A percentile compares a stretch with the other conserved stretches of the same genome.
phyloP scores from a whole-genome alignment of 2,888 invertebrate species.

The Emesis russula region DNA sequence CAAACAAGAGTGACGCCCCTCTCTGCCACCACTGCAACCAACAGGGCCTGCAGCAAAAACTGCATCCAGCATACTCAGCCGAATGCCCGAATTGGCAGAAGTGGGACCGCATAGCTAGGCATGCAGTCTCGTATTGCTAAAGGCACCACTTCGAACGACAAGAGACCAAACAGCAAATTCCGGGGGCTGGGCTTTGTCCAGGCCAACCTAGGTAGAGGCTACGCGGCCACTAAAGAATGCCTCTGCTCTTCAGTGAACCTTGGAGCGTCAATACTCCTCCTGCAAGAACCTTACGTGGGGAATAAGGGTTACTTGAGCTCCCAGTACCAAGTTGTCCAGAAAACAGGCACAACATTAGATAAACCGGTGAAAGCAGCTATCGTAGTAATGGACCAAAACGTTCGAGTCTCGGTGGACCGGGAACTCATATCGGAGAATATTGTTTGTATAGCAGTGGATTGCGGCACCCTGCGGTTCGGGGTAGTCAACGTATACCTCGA shows the following conservation, averaged over 20 bases:
- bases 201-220: neutral
- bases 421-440: neutral
- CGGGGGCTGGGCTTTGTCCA: neutral
- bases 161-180: too few species aligned
- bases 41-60: neutral
- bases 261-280: too few species aligned
- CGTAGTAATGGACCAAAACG: neutral
- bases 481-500: neutral
- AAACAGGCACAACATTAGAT: neutral
- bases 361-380: neutral
- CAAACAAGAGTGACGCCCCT: neutral
- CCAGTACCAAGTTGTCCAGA: neutral
- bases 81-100: neutral
- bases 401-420: neutral
- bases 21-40: neutral
- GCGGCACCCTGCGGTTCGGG: neutral
- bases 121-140: neutral
- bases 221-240: neutral
- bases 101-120: neutral
- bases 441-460: neutral
- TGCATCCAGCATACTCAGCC: neutral
- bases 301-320: neutral
- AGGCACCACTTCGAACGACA: too few species aligned
- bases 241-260: neutral
- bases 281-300: neutral